These are phyloP conservation scores for Halyomorpha halys DNA, from an alignment of 1,140 invertebrate species.

Conservation along the genomic window DNA sequence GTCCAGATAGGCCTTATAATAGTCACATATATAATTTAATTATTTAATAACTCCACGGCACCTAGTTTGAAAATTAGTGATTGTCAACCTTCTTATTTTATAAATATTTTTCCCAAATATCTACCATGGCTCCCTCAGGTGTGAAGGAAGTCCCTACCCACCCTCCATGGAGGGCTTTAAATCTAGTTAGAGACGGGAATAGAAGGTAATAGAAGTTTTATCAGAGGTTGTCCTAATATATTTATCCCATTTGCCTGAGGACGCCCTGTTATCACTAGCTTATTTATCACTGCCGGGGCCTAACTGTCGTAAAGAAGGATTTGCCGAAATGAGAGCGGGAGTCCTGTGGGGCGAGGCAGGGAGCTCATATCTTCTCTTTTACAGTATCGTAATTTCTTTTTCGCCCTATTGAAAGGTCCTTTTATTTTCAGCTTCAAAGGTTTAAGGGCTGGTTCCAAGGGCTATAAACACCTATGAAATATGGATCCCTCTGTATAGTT, in stretches of 20 bases:
- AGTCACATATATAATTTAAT: too few species aligned
- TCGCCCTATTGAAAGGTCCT: background rate
- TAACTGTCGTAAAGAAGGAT: constrained; percentile 2
- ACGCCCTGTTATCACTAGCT: background rate
- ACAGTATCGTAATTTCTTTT: constrained; percentile 5
- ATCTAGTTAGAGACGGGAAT: background rate
- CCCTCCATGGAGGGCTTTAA: too few species aligned
- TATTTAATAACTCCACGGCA: too few species aligned
- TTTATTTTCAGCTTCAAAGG: background rate
- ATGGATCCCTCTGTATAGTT: background rate
- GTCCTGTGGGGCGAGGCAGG: background rate
- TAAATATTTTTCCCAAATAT: too few species aligned
- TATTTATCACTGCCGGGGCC: background rate
- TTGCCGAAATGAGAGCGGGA: background rate
- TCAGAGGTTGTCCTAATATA: background rate
- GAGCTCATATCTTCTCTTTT: constrained; percentile 7
- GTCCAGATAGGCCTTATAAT: too few species aligned
- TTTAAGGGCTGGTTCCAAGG: too few species aligned
- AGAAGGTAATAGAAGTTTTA: constrained; percentile 1
- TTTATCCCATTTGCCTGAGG: background rate
- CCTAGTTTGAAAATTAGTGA: too few species aligned
- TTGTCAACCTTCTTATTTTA: too few species aligned
- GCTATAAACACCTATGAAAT: too few species aligned
- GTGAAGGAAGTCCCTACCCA: too few species aligned
- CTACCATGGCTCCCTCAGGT: too few species aligned